Conservation (phyloP, 2,888 invertebrate genomes). For the Barypeithes pellucidus region DNA sequence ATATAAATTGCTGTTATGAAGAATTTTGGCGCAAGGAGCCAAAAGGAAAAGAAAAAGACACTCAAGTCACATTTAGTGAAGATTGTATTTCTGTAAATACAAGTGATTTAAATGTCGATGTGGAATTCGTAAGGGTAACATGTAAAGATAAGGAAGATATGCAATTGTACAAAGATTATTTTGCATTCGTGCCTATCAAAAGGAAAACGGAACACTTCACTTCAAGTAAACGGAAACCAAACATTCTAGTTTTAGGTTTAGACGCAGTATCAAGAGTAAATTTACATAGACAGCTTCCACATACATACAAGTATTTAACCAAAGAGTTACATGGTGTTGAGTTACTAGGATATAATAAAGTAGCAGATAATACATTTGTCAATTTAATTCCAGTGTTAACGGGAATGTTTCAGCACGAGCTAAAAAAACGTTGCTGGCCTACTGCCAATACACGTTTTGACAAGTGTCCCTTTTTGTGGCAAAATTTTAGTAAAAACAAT, state of each 20-base stretch:
- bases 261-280: slow-evolving; percentile 91
- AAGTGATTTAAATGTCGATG: slow-evolving; percentile 70
- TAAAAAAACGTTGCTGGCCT: slow-evolving; percentile 77
- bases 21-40: slow-evolving; percentile 74
- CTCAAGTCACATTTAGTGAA: slow-evolving; percentile 71
- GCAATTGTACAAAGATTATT: slow-evolving; percentile 79
- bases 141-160: slow-evolving; percentile 73
- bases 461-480: slow-evolving; percentile 89
- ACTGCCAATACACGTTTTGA: slow-evolving; percentile 77
- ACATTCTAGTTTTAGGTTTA: slow-evolving; percentile 86
- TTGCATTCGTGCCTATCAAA: slow-evolving; percentile 76
- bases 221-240: slow-evolving; percentile 68
- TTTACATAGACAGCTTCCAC: slow-evolving; percentile 88
- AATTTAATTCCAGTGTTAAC: slow-evolving; percentile 88
- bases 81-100: slow-evolving; percentile 72
- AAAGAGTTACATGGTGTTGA: slow-evolving; percentile 79
- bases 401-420: slow-evolving; percentile 79
- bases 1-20: slow-evolving; percentile 77
- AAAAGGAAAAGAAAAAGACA: slow-evolving; percentile 71
- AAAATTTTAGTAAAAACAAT: slow-evolving; percentile 77
- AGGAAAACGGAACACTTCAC: slow-evolving; percentile 42
- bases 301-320: slow-evolving; percentile 76
- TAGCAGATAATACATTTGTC: slow-evolving; percentile 95
- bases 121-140: slow-evolving; percentile 81
- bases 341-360: slow-evolving; percentile 92